Base-by-base conservation (phyloP, 2,797 vertebrate species). In the Cichlasoma orientale region DNA sequence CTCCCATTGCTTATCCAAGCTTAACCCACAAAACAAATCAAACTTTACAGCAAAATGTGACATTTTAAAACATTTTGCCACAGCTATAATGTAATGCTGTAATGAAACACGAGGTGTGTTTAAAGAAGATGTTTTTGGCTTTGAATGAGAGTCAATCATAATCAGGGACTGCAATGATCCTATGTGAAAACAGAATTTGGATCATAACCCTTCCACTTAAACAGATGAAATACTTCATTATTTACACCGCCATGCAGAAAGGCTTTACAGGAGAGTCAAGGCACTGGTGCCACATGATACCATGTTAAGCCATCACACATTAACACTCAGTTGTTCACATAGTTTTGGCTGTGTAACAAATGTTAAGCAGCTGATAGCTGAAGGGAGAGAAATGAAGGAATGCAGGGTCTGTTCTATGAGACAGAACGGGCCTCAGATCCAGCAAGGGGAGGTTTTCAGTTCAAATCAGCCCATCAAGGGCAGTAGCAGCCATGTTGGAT, bases 401-500 rank as follows among this genome's bases (percentile, higher is more conserved):
- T n/a, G 52, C 52, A 21, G 50, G 1, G 1, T 14, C 12, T 80
- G 18, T 9, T 56, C 68, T 79, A 56, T 56, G 4, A 70, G 8
- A 63, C 12, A 18, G 27, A 1, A 9, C 1, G 10, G 11, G 16
- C 33, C 0, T 76, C 23, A 3, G 33, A 19, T 77, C 74, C 70
- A 56, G 61, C 2, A 0, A 16, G 23, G 41, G 1, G 12, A 78
- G 70, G 23, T 71, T 55, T 79, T 47, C 25, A 7, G 7, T 56
- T 9, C n/a, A 77, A 50, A 6, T 19, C 66, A 47, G 55, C 53
- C 29, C 4, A 14, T 77, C 71, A 86, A 86, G 72, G 80, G 56
- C 85, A 55, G 56, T 2, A 27, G 80, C 74, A 0, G 83, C 86
- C 89, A 87, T 88, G 21, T 88, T 87, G 85, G 84, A 4, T 84